A percentile compares a stretch with the other conserved stretches of the same genome.
These are phyloP conservation scores for Stercorarius parasiticus DNA, from an alignment of 2,113 vertebrate genomes.

Conservation along the genomic window DNA sequence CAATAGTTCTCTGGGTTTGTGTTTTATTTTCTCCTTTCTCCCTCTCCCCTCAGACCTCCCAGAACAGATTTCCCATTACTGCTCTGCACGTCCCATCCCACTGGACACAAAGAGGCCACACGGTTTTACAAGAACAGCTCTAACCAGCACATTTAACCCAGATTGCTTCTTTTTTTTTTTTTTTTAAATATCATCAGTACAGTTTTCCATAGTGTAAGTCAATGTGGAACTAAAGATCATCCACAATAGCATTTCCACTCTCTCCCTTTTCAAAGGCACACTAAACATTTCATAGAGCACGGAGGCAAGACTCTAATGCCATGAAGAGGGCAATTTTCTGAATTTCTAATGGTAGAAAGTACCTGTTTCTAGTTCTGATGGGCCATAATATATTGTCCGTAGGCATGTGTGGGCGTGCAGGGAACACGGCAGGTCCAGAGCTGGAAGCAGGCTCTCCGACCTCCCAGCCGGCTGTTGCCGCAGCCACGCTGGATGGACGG, in stretches of 20 bases:
- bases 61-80: background rate
- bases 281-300: background rate
- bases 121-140: background rate
- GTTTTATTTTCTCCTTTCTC: background rate
- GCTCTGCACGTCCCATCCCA: accelerated
- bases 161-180: background rate
- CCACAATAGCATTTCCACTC: background rate
- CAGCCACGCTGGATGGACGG: accelerated
- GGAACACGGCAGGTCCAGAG: background rate
- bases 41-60: background rate
- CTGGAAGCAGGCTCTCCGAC: background rate
- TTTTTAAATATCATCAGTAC: background rate
- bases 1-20: background rate
- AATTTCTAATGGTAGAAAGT: background rate
- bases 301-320: background rate
- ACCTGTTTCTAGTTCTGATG: background rate
- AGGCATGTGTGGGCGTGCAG: accelerated
- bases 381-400: accelerated
- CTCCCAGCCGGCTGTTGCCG: background rate
- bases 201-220: background rate
- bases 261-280: background rate
- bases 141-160: background rate
- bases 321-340: accelerated
- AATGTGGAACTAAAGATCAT: background rate
- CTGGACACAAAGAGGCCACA: background rate